Evolutionary conservation across 2,888 invertebrate species (phyloP), one percentile per base, ranked within the genome.

Genomic region (Charanyca ferruginea): DNA sequence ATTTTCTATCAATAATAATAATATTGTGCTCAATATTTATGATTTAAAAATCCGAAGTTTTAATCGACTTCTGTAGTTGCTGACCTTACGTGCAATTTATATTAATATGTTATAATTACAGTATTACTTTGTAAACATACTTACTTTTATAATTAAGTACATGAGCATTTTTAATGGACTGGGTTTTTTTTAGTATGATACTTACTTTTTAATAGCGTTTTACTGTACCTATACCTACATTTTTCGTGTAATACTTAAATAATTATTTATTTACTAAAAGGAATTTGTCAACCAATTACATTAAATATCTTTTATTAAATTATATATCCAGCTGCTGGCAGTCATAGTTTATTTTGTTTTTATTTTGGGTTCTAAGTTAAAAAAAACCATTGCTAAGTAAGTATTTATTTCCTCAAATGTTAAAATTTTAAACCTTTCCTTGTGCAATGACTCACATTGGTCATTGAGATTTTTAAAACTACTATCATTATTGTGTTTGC

Each of bases 81-180:
- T 51, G 35, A n/a, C n/a, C n/a, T n/a, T 52, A 18, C 0, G 11
- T 58, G 23, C 18, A 51, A 42, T 57, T 60, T 41, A 45, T n/a
- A 28, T 47, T 62, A 53, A 61, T 41, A 28, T 58, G 9, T 47
- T 66, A 16, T 1, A 48, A 35, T 41, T 16, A 9, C 44, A 52
- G 60, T 73, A 72, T 72, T 66, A 57, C 48, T 18, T 22, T 48
- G 47, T 72, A 72, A 66, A 57, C n/a, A 28, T 4, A 28, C 28
- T 1, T 28, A 28, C 11, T 32, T 7, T 32, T 32, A 32, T 9
- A 32, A 32, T 11, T 32, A 2, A 32, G 32, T 32, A 48, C 22
- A 35, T 57, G n/a, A n/a, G n/a, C n/a, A 32, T 38, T 44, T 60
- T 25, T 66, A 32, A 38, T 28, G 6, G 5, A 11, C 11, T 2